Conservation (phyloP, 2,888 invertebrate species). For the Mechanitis messenoides region DNA sequence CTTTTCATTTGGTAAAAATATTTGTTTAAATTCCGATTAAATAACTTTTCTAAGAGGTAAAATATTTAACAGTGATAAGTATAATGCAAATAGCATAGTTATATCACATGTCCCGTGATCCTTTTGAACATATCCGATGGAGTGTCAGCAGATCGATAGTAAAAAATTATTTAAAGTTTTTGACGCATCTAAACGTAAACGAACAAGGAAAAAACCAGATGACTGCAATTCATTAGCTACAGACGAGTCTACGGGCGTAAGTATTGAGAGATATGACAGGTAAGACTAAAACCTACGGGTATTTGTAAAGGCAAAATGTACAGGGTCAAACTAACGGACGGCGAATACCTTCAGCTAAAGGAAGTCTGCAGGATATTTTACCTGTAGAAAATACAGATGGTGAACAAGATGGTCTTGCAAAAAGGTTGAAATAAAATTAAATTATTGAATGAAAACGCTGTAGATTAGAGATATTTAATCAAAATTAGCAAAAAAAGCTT, state of each 20-base stretch:
- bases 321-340: constrained; percentile 35
- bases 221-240: constrained; percentile 53
- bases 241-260: constrained; percentile 60
- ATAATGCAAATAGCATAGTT: constrained; percentile 41
- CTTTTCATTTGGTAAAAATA: constrained; percentile 50
- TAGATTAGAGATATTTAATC: no score
- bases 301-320: not conserved
- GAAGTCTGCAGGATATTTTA: constrained; percentile 50
- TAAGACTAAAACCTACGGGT: not conserved
- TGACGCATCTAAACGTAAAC: constrained; percentile 57
- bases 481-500: no score
- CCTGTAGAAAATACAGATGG: constrained; percentile 35
- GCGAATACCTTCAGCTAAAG: constrained; percentile 45
- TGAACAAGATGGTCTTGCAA: constrained; percentile 33
- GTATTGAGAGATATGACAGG: constrained; percentile 32
- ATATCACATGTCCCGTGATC: constrained; percentile 48
- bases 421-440: constrained; percentile 35
- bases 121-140: constrained; percentile 54
- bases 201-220: constrained; percentile 50
- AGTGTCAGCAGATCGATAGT: constrained; percentile 63
- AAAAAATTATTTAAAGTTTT: constrained; percentile 67
- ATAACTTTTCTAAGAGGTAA: constrained; percentile 30
- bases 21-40: constrained; percentile 44
- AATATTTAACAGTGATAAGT: constrained; percentile 39
- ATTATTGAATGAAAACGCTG: no score